A percentile compares a stretch with the other conserved stretches of the same genome.
phyloP scores from a whole-genome alignment of 2,888 invertebrate genomes.

The Aleiodes alternator region DNA sequence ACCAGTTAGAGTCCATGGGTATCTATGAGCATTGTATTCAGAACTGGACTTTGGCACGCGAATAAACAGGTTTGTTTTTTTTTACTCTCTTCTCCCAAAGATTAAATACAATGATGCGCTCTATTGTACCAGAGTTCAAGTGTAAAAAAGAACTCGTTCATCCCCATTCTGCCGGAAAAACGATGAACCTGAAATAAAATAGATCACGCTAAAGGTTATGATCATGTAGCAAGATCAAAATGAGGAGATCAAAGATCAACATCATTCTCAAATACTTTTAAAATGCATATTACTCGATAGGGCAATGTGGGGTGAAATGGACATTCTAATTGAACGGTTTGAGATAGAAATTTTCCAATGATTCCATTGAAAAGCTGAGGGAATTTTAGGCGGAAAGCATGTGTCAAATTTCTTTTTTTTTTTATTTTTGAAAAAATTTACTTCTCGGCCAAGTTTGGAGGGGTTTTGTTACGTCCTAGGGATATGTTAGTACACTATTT shows the following conservation, averaged over 20 bases:
- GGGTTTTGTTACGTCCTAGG: too few relatives aligned
- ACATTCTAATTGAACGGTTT: too few relatives aligned
- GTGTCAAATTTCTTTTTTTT: too few relatives aligned
- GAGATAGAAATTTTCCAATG: too few relatives aligned
- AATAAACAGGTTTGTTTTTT: constrained; percentile 68
- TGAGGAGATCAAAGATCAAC: constrained; percentile 38
- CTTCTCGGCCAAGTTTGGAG: too few relatives aligned
- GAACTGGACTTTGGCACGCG: constrained; percentile 69
- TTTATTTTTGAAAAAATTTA: too few relatives aligned
- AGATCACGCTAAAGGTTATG: constrained; percentile 33
- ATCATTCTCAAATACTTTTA: constrained; percentile 5
- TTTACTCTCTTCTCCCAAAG: constrained; percentile 55
- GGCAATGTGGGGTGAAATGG: too few relatives aligned
- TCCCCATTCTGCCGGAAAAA: constrained; percentile 38
- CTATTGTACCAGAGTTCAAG: constrained; percentile 68
- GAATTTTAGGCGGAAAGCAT: too few relatives aligned
- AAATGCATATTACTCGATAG: background rate
- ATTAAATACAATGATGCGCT: constrained; percentile 49
- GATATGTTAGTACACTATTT: too few relatives aligned
- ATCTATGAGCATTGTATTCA: constrained; percentile 29
- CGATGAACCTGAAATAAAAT: constrained; percentile 21
- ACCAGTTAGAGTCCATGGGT: constrained; percentile 63
- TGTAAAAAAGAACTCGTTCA: constrained; percentile 72
- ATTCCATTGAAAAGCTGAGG: too few relatives aligned
- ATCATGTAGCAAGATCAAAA: constrained; percentile 3